Percentiles rank a stretch among this genome's conserved stretches.
These are phyloP conservation scores for Cygnus atratus DNA, from an alignment of 2,113 vertebrate species.

Conservation along the genomic window DNA sequence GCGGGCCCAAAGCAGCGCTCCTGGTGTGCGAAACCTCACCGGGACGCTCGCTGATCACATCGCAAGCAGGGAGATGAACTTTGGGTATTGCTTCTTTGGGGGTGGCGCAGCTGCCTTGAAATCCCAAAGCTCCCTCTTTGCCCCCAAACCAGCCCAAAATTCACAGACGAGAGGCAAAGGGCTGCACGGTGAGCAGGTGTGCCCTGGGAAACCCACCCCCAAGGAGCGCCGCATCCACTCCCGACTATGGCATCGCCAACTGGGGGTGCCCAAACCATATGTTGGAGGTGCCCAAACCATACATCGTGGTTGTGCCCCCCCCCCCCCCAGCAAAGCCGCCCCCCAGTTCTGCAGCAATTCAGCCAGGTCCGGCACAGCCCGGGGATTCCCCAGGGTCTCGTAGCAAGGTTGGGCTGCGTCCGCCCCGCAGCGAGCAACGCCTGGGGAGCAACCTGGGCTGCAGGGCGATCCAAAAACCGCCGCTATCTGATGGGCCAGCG, in stretches of 20 bases:
- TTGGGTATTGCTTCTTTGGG: too few relatives aligned
- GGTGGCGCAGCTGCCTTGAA: background rate
- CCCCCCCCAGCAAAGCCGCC: background rate
- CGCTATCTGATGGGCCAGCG: slow-evolving; percentile 35
- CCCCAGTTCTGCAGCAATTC: background rate
- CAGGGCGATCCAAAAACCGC: background rate
- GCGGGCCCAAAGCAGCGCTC: background rate
- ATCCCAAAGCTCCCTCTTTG: background rate
- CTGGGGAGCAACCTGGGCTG: background rate
- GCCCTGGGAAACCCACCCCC: background rate
- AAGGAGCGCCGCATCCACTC: too few relatives aligned
- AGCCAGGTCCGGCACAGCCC: fast-evolving
- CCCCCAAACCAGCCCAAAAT: background rate
- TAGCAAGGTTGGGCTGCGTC: background rate
- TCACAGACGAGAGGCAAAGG: background rate
- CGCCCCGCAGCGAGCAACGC: background rate
- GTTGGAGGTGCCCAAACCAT: background rate
- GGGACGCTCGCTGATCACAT: background rate
- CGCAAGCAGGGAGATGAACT: background rate
- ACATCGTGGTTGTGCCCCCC: background rate
- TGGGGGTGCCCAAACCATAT: background rate
- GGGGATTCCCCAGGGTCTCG: background rate
- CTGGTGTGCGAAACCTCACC: background rate
- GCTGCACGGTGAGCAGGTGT: background rate
- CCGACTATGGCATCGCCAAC: background rate